Base-by-base conservation (phyloP, 1,140 invertebrate species). In the Drosophila malerkotliana region DNA sequence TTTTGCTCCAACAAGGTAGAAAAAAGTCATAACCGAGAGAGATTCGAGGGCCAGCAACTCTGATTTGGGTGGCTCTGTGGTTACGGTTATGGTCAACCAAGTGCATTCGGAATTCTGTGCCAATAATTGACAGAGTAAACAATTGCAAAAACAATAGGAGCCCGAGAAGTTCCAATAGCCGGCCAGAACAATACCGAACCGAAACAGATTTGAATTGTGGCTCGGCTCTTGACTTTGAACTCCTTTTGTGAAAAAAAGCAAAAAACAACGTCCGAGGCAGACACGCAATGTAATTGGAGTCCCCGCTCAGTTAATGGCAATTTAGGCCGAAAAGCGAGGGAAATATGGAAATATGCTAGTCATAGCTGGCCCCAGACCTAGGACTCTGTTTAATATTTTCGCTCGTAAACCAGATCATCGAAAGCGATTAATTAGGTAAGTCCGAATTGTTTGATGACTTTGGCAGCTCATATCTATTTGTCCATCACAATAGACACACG, bases 271-370 rank as follows among this genome's bases (percentile, higher is more conserved):
- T 10, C 18, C 51, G 41, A 48, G 18, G 39, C 51, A 26, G 53
- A 63, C 77, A 87, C 81, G 81, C 81, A 85, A 81, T 80, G 82
- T 84, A 84, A 84, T 84, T 84, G 81, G 81, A 77, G 51, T 54
- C 24, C 39, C 24, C 21, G 26, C 26, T 24, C 79, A 48, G 47
- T 58, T 49, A 62, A 58, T 75, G 76, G 71, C 79, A 84, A 79
- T 82, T 82, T 79, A 66, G 58, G 64, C 39, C 34, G 55, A 15
- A 58, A 67, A 60, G 37, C 30, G 58, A 3, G 34, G 9, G 63
- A 85, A 85, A 85, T 85, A 85, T 85, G 81, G 81, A 87, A 85
- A 85, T 85, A 87, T 85, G 82, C 81, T 81, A 87, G 81, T 87
- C 82, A 78, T 77, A 53, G 63, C 56, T 58, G 3, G 68, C 68